Conservation (phyloP, 2,113 vertebrate species). For the Azemiops feae region DNA sequence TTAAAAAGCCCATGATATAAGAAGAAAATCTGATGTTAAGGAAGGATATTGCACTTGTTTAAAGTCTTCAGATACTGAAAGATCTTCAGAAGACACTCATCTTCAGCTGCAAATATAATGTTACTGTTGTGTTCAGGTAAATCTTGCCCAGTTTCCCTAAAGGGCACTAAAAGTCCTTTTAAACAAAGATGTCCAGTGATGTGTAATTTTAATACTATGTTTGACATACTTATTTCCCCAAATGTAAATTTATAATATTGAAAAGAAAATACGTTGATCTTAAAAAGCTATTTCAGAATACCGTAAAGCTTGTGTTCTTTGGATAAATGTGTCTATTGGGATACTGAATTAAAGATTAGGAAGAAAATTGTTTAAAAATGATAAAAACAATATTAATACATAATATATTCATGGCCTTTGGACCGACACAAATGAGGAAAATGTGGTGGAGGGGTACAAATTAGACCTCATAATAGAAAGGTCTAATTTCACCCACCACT, state of each 20-base stretch:
- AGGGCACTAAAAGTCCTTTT: not conserved
- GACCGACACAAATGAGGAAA: not conserved
- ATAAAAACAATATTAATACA: not conserved
- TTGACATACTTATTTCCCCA: not conserved
- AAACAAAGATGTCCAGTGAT: not conserved
- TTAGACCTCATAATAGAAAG: not conserved
- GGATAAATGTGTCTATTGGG: not conserved
- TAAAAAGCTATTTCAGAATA: not conserved
- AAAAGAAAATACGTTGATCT: not conserved
- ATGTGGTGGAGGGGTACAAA: not conserved
- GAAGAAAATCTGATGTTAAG: conserved; percentile 8
- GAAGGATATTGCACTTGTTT: not conserved
- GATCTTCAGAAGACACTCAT: not conserved
- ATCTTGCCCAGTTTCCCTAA: not conserved
- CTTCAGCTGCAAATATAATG: not conserved
- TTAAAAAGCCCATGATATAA: not conserved
- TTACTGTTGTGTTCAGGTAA: not conserved
- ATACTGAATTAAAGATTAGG: not conserved
- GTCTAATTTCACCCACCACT: not conserved
- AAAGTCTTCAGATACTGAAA: not conserved
- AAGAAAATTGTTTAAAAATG: not conserved
- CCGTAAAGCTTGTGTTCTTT: not conserved
- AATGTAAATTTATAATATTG: not conserved
- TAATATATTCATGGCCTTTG: not conserved
- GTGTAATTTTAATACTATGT: not conserved